Conservation (phyloP, 2,888 invertebrate species). For the Euclidia mi region DNA sequence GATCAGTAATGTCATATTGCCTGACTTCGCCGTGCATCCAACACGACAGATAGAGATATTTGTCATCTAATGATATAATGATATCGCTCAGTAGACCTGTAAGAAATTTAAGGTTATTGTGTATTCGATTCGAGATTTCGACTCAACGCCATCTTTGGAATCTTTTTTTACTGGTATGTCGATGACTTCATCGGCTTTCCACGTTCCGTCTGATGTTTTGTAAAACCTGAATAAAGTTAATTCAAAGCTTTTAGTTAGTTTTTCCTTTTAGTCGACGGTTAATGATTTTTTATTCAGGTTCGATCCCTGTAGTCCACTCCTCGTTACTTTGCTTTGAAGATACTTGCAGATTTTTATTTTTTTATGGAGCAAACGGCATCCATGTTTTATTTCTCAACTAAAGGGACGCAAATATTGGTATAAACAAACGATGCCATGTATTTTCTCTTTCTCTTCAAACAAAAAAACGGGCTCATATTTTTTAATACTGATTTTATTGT, state of each 20-base stretch:
- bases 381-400: not conserved
- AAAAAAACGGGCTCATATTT: too few species aligned
- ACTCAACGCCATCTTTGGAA: constrained; percentile 91
- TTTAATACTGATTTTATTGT: too few species aligned
- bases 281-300: constrained; percentile 22
- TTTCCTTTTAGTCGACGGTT: constrained; percentile 30
- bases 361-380: not conserved
- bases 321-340: constrained; percentile 10
- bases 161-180: constrained; percentile 95
- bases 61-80: constrained; percentile 97
- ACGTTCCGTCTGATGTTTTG: constrained; percentile 91
- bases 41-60: constrained; percentile 96
- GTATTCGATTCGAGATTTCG: too few species aligned
- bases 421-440: too few species aligned
- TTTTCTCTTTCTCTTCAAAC: too few species aligned
- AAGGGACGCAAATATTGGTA: too few species aligned
- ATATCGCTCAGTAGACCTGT: constrained; percentile 98
- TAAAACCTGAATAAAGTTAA: constrained; percentile 89
- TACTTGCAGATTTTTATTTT: not conserved
- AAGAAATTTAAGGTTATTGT: constrained; percentile 57
- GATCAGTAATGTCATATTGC: constrained; percentile 97
- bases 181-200: constrained; percentile 96
- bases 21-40: constrained; percentile 98
- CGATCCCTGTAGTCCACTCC: not conserved
- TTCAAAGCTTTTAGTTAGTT: constrained; percentile 44